phyloP scores from a whole-genome alignment of 2,888 invertebrate species.

The Fissipunctia ypsillon region DNA sequence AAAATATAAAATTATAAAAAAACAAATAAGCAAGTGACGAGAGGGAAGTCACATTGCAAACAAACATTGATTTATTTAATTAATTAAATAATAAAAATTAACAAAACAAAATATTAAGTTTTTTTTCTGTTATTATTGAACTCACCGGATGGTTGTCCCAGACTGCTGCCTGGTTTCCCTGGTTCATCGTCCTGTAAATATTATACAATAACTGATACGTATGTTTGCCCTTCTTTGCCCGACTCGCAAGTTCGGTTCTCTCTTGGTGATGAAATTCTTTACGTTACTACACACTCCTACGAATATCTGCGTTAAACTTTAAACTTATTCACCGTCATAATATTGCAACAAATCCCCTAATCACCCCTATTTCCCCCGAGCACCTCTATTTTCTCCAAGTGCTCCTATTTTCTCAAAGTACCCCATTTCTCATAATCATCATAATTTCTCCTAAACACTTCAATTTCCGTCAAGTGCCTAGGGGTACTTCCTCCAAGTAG shows the following conservation, averaged over 20 bases:
- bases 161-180: slow-evolving; percentile 85
- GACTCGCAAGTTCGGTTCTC: not conserved
- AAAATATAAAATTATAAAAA: slow-evolving; percentile 51
- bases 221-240: not conserved
- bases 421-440: too few relatives aligned
- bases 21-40: slow-evolving; percentile 82
- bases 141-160: slow-evolving; percentile 87
- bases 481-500: too few relatives aligned
- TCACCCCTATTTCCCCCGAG: too few relatives aligned
- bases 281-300: too few relatives aligned
- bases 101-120: slow-evolving; percentile 58
- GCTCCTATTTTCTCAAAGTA: too few relatives aligned
- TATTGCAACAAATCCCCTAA: too few relatives aligned
- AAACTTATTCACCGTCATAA: too few relatives aligned
- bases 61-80: slow-evolving; percentile 82
- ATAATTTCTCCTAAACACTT: too few relatives aligned
- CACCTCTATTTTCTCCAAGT: too few relatives aligned
- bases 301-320: too few relatives aligned
- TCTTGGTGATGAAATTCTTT: too few relatives aligned
- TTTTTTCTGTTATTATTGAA: slow-evolving; percentile 35
- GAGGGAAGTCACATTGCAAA: slow-evolving; percentile 88
- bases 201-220: slow-evolving; percentile 10
- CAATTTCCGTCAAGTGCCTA: too few relatives aligned
- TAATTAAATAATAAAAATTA: slow-evolving; percentile 64
- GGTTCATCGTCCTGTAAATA: slow-evolving; percentile 86